Base-by-base conservation (phyloP, 2,113 vertebrate species). In the Scartelaos histophorus region DNA sequence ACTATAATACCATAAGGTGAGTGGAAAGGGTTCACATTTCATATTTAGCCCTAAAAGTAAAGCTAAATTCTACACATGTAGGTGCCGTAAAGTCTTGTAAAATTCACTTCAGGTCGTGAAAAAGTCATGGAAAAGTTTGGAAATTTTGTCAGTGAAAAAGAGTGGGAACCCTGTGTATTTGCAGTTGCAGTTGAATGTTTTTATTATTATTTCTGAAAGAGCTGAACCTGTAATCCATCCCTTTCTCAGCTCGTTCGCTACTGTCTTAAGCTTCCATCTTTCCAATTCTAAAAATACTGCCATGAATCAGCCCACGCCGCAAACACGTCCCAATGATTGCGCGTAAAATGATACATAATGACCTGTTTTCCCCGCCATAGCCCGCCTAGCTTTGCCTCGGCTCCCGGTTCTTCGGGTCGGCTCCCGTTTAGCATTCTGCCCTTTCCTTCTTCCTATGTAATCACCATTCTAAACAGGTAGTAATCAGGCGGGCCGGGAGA, bases 381-480 rank as follows among this genome's bases (percentile, higher is more conserved):
- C 47, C 29, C 35, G 49, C 51, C 51, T 21, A 54, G 51, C 29
- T 35, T 1, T 0, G 19, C 53, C 62, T 29, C 70, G 64, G 66
- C 56, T 46, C 10, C 38, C 56, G 46, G 58, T 47, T 66, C 29
- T 47, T 3, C 34, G 47, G 47, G 35, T 64, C 38, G 21, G 10
- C 25, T 10, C 58, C 47, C 49, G 24, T 66, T 75, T 70, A 67
- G 61, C 74, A 70, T 67, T 25, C 25, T 29, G 69, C 24, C 67
- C 12, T 46, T 60, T 70, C 43, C 67, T 46, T 21, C 68, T 47
- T 75, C 75, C 69, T 58, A 11, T 71, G 47, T 70, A 87, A 85
- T 85, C 80, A 79, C 67, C 70, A 71, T 76, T 70, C 65, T 83
- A 81, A 83, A 70, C 80, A 81, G 82, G 61, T 49, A 74, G 80